Conservation (phyloP, 2,797 vertebrate genomes). For the Lepilemur septentrionalis region DNA sequence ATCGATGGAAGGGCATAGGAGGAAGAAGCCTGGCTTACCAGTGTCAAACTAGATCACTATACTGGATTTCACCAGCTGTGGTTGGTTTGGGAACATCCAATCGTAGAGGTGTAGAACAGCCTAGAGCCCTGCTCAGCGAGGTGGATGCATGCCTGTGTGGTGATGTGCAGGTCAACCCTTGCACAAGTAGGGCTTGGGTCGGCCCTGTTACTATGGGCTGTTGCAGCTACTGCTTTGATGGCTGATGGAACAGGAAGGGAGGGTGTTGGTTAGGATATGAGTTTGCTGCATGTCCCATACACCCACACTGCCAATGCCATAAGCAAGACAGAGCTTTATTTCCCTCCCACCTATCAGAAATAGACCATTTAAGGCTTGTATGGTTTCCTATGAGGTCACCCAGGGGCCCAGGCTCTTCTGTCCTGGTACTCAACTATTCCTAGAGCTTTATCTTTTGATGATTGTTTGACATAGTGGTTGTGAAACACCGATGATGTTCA, state of each 20-base stretch:
- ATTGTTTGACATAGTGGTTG: not conserved
- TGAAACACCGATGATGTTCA: too few species aligned
- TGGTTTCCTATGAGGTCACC: not conserved
- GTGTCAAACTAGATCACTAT: not conserved
- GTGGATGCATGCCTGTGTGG: not conserved
- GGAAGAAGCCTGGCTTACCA: not conserved
- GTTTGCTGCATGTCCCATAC: not conserved
- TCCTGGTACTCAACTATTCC: not conserved
- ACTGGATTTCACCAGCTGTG: not conserved
- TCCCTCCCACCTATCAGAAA: not conserved
- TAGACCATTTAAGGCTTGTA: not conserved
- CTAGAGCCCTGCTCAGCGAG: not conserved
- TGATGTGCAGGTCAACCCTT: not conserved
- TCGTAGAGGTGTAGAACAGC: not conserved
- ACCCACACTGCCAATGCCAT: fast-evolving
- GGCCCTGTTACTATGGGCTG: fast-evolving
- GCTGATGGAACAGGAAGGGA: not conserved
- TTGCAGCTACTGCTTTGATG: not conserved
- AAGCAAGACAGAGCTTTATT: not conserved
- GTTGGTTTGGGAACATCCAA: not conserved
- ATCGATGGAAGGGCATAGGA: not conserved
- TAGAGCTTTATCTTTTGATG: not conserved
- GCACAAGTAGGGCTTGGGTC: too few species aligned
- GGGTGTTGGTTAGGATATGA: fast-evolving
- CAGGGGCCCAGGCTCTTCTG: not conserved